Base-by-base conservation (phyloP, 2,888 invertebrate species). In the Coleophora flavipennella region DNA sequence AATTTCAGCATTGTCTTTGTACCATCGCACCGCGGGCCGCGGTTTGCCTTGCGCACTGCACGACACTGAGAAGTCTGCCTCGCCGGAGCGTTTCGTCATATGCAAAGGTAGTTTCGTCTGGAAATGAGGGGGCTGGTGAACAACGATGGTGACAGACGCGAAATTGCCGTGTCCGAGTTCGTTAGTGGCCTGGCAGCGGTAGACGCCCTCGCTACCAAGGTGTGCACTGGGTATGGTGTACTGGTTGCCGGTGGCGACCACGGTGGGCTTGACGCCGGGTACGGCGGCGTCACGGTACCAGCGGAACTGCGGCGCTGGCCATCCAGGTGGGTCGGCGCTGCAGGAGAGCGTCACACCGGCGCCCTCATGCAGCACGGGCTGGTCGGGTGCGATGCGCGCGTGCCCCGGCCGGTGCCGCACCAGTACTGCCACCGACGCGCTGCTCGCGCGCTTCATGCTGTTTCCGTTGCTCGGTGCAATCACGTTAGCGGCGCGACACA, bases 21-120 rank as follows among this genome's bases (percentile, higher is more conserved):
- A 81, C 96, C 96, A 97, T 46, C 89, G 89, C 2, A 96, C 91
- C 35, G 85, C 86, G 0, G 96, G 96, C 34, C 91, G 89, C 0
- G 96, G 96, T 65, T 96, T 96, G 1, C 95, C 96, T 55, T 92
- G 90, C 2, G 95, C 96, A 50, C 92, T 91, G 67, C 96, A 96
- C 0, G 92, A 89, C 1, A 94, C 91, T 11, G 90, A 88, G 67
- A 92, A 95, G 43, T 92, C 92, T 0, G 87, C 86, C 55, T 95
- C 95, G 10, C 92, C 92, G 11, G 94, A 91, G 41, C 91, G 89
- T 45, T 90, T 90, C 0, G 93, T 94, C 63, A 92, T 90, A 59
- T 94, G 91, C 6, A 94, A 92, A 60, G 93, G 94, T 34, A 96
- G 80, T 58, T 95, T 93, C 38, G 90, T 88, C 53, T 93, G 88